These are phyloP conservation scores for Asobara japonica DNA, from an alignment of 1,140 invertebrate species.

Conservation along the genomic window DNA sequence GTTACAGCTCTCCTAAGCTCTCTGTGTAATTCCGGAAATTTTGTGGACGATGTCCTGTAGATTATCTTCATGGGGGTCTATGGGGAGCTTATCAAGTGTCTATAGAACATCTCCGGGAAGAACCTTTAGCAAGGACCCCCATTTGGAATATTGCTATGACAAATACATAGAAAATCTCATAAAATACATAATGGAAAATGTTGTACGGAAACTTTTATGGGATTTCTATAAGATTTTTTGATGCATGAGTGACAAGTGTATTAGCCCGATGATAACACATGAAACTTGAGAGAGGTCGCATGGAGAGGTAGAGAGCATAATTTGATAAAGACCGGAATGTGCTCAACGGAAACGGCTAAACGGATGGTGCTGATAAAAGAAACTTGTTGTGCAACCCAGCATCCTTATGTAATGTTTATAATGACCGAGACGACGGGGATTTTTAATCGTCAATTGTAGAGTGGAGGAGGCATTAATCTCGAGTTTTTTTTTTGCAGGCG, in stretches of 20 bases:
- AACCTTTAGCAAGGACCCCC: too few relatives aligned
- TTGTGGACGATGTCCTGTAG: too few relatives aligned
- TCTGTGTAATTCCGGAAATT: too few relatives aligned
- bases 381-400: conserved; percentile 48
- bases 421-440: conserved; percentile 32
- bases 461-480: background rate
- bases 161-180: too few relatives aligned
- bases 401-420: conserved; percentile 44
- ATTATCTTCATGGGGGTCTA: too few relatives aligned
- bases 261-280: conserved; percentile 1
- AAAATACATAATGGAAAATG: too few relatives aligned
- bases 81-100: too few relatives aligned
- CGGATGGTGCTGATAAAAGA: conserved; percentile 44
- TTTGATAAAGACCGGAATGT: conserved; percentile 44
- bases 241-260: background rate
- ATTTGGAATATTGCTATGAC: too few relatives aligned
- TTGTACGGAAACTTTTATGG: too few relatives aligned
- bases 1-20: too few relatives aligned
- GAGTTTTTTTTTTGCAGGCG: conserved; percentile 72
- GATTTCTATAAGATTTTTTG: too few relatives aligned
- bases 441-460: conserved; percentile 7
- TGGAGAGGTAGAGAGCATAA: conserved; percentile 39
- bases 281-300: conserved; percentile 18
- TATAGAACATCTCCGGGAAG: too few relatives aligned
- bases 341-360: conserved; percentile 48